Evolutionary conservation across 2,888 invertebrate species (phyloP), one percentile per base, ranked within the genome.

Genomic region (Machimus rusticus): DNA sequence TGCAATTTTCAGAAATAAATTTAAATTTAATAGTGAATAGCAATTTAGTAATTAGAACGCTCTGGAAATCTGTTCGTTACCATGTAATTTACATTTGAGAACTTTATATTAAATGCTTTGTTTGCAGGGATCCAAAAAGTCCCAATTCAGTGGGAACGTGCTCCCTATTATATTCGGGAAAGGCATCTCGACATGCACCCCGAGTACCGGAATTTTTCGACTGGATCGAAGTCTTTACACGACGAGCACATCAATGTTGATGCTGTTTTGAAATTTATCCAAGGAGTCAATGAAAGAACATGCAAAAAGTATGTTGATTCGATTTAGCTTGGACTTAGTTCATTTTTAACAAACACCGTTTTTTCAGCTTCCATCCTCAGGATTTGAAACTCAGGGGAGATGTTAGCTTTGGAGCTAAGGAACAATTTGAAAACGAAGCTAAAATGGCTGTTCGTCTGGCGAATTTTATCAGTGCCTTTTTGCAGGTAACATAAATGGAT

Each of bases 361-460:
- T 87, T 43, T 90, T 76, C 90, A 96, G 96, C 89, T 96, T 95
- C 91, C 95, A 95, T 88, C 95, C 95, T 0, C 95, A 96, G 88
- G 96, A 98, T 90, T 93, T 98, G 74, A 92, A 94, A 88, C 93
- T 99, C 57, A 96, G 96, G 84, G 99, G 99, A 0, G 98, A 99
- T 92, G 95, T 98, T 78, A 96, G 96, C 55, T 98, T 93, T 91
- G 98, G 98, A 0, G 96, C 97, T 0, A 95, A 97, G 90, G 96
- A 96, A 88, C 98, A 97, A 92, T 98, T 98, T 91, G 96, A 97
- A 91, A 98, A 98, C 91, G 98, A 99, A 93, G 99, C 99, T 0
- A 96, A 98, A 92, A 98, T 98, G 96, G 99, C 99, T 2, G 94
- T 98, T n/a, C 95, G 99, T 79, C 93, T 99, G 85, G 97, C 99